Evolutionary conservation across 2,888 invertebrate genomes (phyloP), one percentile per base, ranked within the genome.

Genomic region (Luffia ferchaultella): DNA sequence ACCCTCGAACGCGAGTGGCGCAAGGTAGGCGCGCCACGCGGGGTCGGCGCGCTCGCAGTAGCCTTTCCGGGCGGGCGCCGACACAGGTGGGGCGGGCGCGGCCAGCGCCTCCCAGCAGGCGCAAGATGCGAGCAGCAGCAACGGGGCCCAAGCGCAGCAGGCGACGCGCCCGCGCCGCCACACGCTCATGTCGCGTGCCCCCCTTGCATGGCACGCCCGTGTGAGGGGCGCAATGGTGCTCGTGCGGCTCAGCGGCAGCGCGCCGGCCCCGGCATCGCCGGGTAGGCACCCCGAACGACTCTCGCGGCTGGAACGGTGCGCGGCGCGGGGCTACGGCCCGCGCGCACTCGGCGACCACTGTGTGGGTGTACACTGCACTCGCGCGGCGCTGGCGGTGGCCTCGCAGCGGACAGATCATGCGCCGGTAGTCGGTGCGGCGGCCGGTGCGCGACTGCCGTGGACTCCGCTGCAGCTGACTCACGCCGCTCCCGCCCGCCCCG

Each of bases 41-140:
- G 82, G 82, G 79, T 83, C 82, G 61, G 77, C 82, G 64, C 82
- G 78, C 74, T 76, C 80, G 76, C 82, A 83, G 75, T 78, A 83
- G 62, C 68, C 74, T 68, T 78, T 78, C 68, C 71, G 71, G 64
- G 73, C 71, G 63, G 70, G 66, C 54, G 68, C 69, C 52, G 66
- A 58, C 59, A 59, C 75, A 62, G 68, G 30, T 12, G 30, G 5
- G 15, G 40, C 40, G n/a, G 41, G 40, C 20, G 17, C 30, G 30
- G 17, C 30, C 2, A 18, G 30, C 30, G 17, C 18, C 16, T 5
- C n/a, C n/a, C 18, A 18, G 20, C 5, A 5, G 3, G 17, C 19
- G 19, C 5, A 20, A 2, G n/a, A n/a, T 15, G 19, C 16, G 19
- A 19, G 19, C 16, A 12, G 19, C 20, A 45, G 45, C 45, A 18